Conservation (phyloP, 2,113 vertebrate species). For the Irena cyanogastra region DNA sequence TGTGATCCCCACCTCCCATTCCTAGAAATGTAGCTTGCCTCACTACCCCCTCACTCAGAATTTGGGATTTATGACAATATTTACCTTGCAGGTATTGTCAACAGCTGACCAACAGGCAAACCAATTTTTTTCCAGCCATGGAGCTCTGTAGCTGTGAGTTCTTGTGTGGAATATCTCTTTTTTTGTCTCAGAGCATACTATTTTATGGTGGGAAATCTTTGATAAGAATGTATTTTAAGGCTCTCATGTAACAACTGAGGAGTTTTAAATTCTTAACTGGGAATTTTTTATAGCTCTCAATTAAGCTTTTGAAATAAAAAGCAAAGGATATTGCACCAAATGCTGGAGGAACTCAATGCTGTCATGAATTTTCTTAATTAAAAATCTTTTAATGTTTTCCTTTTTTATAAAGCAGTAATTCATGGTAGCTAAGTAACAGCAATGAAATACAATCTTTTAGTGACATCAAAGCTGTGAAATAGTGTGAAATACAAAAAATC, state of each 20-base stretch:
- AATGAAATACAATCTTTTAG: not conserved
- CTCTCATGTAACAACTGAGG: not conserved
- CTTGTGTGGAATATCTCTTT: not conserved
- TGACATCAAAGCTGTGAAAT: conserved; percentile 18
- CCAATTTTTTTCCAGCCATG: not conserved
- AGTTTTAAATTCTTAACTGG: conserved; percentile 25
- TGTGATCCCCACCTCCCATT: not conserved
- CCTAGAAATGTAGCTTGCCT: not conserved
- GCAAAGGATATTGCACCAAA: not conserved
- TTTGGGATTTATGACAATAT: not conserved
- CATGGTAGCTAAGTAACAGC: not conserved
- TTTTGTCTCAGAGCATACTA: not conserved
- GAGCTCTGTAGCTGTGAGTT: not conserved
- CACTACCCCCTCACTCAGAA: not conserved
- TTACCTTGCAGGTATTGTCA: not conserved
- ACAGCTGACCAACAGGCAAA: not conserved
- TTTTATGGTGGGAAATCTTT: not conserved
- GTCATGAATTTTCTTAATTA: conserved; percentile 45
- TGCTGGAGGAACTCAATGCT: not conserved
- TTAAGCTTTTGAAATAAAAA: conserved; percentile 43
- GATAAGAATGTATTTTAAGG: not conserved
- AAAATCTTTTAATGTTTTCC: conserved; percentile 18
- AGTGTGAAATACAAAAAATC: not conserved
- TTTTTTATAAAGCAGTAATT: not conserved
- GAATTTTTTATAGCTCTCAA: conserved; percentile 45